Evolutionary conservation across 2,888 invertebrate genomes (phyloP), one percentile per base, ranked within the genome.

Genomic region (Diarsia rubi): DNA sequence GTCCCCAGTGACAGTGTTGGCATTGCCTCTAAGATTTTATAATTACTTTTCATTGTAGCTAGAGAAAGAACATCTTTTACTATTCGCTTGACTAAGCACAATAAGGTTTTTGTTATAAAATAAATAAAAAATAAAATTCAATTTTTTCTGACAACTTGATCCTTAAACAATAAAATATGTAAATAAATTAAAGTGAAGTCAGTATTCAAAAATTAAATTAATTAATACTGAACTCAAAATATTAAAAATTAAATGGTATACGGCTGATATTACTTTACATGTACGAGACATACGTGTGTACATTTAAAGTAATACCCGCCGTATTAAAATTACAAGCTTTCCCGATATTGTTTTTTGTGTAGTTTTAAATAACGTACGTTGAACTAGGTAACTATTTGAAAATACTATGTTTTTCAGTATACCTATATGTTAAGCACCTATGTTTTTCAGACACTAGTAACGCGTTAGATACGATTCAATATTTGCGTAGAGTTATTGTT

Each of bases 391-490:
- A 24, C n/a, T 42, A 57, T 27, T n/a, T 27, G 42, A 66, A 42
- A 66, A 57, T 8, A 0, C 19, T 8, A 57, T 24, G 42, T 77
- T 67, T 75, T 67, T 54, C 19, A 14, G 8, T 37, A 16, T 24
- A 57, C 31, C n/a, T 42, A 57, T n/a, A n/a, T 27, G 42, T 57
- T 27, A 66, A 57, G 21, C 24, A 8, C 2, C n/a, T 8, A 47
- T 24, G 42, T 77, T 67, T 75, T 67, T 54, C n/a, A 14, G 11
- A 37, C 45, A 69, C 64, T 31, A 45, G 69, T 45, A 45, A 76
- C 76, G 19, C 54, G 11, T 14, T 75, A 42, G 54, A 76, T 45
- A 54, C 42, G 42, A 57, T 27, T 67, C 14, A 57, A 67, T 67
- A 47, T 77, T 75, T 67, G 27, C 16, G 37, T 31, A 0, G 16